Base-by-base conservation (phyloP, 2,797 vertebrate species). In the Crax fasciolata region DNA sequence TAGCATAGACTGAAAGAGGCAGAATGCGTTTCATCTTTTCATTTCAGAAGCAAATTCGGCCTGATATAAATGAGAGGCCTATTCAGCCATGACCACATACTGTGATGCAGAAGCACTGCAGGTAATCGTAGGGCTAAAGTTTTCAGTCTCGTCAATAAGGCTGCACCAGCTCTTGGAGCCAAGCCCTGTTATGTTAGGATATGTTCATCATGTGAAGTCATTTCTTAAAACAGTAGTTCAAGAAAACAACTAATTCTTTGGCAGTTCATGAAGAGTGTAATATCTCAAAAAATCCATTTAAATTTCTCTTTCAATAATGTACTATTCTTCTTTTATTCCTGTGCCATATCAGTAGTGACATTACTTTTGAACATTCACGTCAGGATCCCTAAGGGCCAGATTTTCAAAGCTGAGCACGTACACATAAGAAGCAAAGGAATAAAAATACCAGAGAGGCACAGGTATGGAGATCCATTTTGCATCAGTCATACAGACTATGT, bases 271-370 rank as follows among this genome's bases (percentile, higher is more conserved):
- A 75, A 41, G 27, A 88, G 28, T 18, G 85, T 52, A 23, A 20
- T 38, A 80, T 10, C 46, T 77, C 74, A 65, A 87, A 87, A 88
- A 93, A 72, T 72, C 46, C 30, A 81, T 86, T 92, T 85, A 68
- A 82, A 83, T 82, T 32, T 82, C 30, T 57, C 32, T 75, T 76
- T 94, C 41, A 82, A 83, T 35, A 70, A 41, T 24, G 20, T 38
- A 46, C 46, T 80, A 87, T 74, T 94, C 55, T 58, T 82, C 70
- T 54, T 62, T 76, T 46, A 59, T 35, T 87, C 67, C 49, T 65
- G 66, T 55, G 54, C 57, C 28, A 2, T 52, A 73, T 87, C 86
- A 90, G 43, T 13, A 72, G 70, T 24, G 39, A 87, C 58, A 52
- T 51, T 89, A 61, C 43, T 83, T 77, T 65, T 68, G 67, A 90